Base-by-base conservation (phyloP, 2,797 vertebrate genomes). In the Threskiornis aethiopicus region DNA sequence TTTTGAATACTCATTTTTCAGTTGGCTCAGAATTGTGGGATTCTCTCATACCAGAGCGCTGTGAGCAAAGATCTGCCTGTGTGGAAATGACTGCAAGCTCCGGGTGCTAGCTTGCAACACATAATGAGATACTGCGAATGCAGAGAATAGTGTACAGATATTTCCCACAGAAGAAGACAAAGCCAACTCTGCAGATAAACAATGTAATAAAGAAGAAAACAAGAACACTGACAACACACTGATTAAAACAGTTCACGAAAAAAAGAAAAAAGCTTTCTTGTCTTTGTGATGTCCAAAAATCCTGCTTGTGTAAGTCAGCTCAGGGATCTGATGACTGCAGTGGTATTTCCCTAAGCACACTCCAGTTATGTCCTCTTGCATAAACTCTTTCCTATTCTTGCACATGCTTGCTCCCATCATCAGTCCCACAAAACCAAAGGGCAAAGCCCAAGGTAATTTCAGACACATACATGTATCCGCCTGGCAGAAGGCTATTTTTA, bases 311-410 rank as follows among this genome's bases (percentile, higher is more conserved):
- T 58, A 87, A 97, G 76, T 93, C 90, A 96, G 18, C 25, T 62
- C 65, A 62, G 84, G 64, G 79, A 79, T 95, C 61, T 82, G 93
- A 95, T 96, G 58, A 87, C 71, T 96, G 91, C 80, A 75, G 54
- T 65, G 78, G 61, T 67, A 87, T 84, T 71, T 66, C 75, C 92
- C 24, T 58, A 80, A 91, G 33, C 21, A 29, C 66, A 49, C 41
- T 76, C 69, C 70, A 83, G 20, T 79, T 81, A 29, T 11, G 17
- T 69, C 64, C 83, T 62, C 72, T 35, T 46, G 37, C 52, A 57
- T 21, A 82, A 77, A 42, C 33, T 70, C 69, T 41, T 11, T 28
- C 47, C 11, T 62, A 5, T 91, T 96, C 87, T 73, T 57, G 73
- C 84, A 52, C 61, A 54, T 21, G 33, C 82, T 44, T 79, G 73